Percentiles rank a stretch among this genome's conserved stretches.
Evolutionary conservation across 2,888 invertebrate species (phyloP).

Genomic region (Drosophila monieri): DNA sequence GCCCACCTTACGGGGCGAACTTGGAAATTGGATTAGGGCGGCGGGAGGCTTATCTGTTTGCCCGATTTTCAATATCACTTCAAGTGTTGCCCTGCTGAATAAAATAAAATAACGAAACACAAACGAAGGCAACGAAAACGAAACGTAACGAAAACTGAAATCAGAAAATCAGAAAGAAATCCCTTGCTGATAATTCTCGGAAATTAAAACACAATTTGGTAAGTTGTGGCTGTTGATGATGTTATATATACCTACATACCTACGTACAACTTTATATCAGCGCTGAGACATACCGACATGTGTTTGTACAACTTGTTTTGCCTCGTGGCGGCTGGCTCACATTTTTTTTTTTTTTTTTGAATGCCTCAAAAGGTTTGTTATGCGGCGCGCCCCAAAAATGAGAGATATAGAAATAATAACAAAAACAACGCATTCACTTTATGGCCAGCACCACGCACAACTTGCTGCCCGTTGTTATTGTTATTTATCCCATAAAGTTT

Average conservation of each 20-base stretch:
- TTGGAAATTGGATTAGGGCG: constrained; percentile 18
- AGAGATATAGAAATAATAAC: constrained; percentile 40
- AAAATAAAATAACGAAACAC: constrained; percentile 44
- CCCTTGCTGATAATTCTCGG: constrained; percentile 75
- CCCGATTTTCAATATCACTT: constrained; percentile 58
- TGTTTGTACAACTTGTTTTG: constrained; percentile 66
- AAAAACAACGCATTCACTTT: constrained; percentile 59
- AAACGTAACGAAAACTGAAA: constrained; percentile 19
- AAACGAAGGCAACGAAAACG: constrained; percentile 24
- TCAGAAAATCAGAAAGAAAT: constrained; percentile 38
- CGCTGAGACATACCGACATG: constrained; percentile 16
- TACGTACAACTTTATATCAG: constrained; percentile 2
- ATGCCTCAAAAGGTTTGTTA: constrained; percentile 73
- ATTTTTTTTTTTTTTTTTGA: constrained; percentile 56
- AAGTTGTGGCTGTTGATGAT: constrained; percentile 43
- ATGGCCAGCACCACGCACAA: constrained; percentile 53
- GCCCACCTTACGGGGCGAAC: constrained; percentile 53
- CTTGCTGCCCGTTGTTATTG: constrained; percentile 50
- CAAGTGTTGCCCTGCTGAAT: constrained; percentile 66
- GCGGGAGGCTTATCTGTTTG: constrained; percentile 57
- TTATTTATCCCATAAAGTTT: constrained; percentile 80
- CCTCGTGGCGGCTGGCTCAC: constrained; percentile 34
- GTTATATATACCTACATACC: constrained; percentile 29
- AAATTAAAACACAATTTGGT: constrained; percentile 80
- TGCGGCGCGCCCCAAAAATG: constrained; percentile 69